Conservation (phyloP, 2,888 invertebrate genomes). For the Ennomos fuscantarius region DNA sequence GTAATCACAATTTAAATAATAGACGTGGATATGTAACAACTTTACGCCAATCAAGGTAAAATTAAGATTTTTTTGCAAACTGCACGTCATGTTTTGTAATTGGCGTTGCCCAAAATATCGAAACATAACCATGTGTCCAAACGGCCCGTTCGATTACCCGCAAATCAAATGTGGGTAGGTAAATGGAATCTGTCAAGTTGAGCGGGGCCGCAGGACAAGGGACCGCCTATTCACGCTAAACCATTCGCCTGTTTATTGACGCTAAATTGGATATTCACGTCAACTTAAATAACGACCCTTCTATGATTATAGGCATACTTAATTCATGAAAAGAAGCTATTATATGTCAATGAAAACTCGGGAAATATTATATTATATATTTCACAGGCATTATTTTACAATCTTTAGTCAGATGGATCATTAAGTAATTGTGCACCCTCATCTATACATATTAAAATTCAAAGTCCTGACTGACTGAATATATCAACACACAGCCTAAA, state of each 20-base stretch:
- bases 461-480: too few species aligned
- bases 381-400: too few species aligned
- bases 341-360: background rate
- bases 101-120: conserved; percentile 24
- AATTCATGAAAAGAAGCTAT: background rate
- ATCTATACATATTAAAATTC: too few species aligned
- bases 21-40: too few species aligned
- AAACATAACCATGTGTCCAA: conserved; percentile 30
- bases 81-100: conserved; percentile 20
- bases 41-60: too few species aligned
- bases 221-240: conserved; percentile 39
- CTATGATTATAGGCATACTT: conserved; percentile 2
- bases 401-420: too few species aligned
- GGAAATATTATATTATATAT: too few species aligned
- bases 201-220: conserved; percentile 34
- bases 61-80: background rate
- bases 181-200: conserved; percentile 44
- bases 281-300: conserved; percentile 10
- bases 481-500: too few species aligned
- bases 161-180: conserved; percentile 46
- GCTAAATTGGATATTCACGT: conserved; percentile 35
- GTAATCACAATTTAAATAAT: too few species aligned
- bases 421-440: too few species aligned
- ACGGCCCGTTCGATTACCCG: conserved; percentile 41
- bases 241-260: conserved; percentile 28